phyloP scores from a whole-genome alignment of 2,113 vertebrate genomes.

The Aptenodytes forsteri region DNA sequence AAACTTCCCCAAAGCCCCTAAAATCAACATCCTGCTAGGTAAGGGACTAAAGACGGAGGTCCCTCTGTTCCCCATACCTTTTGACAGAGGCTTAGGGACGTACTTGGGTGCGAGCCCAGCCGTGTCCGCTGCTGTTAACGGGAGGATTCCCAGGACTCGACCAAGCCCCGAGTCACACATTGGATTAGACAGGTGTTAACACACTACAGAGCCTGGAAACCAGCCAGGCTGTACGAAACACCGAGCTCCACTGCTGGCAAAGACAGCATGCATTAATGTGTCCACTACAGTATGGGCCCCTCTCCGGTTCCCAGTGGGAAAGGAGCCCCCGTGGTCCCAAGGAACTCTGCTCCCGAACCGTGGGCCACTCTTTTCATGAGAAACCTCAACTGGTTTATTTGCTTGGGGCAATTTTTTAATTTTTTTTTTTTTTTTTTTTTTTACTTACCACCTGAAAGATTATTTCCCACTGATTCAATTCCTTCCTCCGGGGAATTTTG shows the following conservation, averaged over 20 bases:
- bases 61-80: not conserved
- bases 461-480: not conserved
- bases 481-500: not conserved
- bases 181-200: not conserved
- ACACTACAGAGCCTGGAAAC: accelerated
- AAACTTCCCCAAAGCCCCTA: not conserved
- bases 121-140: accelerated
- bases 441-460: not conserved
- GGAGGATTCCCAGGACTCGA: not conserved
- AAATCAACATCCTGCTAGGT: not conserved
- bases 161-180: accelerated
- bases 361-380: not conserved
- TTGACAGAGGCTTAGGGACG: not conserved
- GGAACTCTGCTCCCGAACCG: not conserved
- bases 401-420: too few relatives aligned
- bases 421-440: not conserved
- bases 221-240: accelerated
- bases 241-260: not conserved
- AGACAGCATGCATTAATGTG: accelerated
- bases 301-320: accelerated
- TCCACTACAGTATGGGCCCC: accelerated
- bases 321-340: accelerated
- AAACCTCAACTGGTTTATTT: not conserved
- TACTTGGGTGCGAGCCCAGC: not conserved
- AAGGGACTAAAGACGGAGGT: not conserved